Evolutionary conservation across 2,797 vertebrate species (phyloP).

Genomic region (Pyrocephalus nanus): DNA sequence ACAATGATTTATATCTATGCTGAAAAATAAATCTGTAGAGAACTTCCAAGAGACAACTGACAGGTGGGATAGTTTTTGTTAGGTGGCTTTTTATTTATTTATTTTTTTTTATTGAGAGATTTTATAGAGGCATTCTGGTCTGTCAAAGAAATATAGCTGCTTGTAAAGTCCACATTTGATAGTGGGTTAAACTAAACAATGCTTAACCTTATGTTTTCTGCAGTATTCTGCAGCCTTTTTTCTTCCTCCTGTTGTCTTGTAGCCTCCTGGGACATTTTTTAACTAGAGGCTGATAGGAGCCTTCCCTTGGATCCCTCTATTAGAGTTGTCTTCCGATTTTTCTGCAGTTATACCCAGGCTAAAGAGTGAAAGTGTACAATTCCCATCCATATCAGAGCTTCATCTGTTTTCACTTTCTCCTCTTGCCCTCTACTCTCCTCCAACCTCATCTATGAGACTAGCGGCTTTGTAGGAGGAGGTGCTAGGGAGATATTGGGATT

Average conservation of each 20-base stretch:
- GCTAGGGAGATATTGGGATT: not conserved
- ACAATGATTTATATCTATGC: slow-evolving; percentile 54
- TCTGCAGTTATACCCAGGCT: not conserved
- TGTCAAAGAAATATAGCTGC: slow-evolving; percentile 28
- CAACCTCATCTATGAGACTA: not conserved
- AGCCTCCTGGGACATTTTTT: not conserved
- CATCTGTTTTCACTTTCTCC: not conserved
- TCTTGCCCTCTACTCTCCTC: not conserved
- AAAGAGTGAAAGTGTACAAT: not conserved
- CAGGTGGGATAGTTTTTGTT: not conserved
- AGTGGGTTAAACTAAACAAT: slow-evolving; percentile 16
- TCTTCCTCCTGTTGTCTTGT: not conserved
- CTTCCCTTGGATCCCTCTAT: not conserved
- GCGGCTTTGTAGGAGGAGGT: not conserved
- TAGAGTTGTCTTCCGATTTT: not conserved
- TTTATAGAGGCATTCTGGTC: slow-evolving; percentile 36
- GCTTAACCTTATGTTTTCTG: slow-evolving; percentile 6
- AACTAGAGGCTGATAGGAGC: not conserved
- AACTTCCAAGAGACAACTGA: slow-evolving; percentile 33
- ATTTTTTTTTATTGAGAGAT: not conserved
- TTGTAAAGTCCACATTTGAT: slow-evolving; percentile 32
- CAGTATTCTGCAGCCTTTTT: not conserved
- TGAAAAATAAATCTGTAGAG: slow-evolving; percentile 56
- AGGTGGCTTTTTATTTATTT: too few relatives aligned
- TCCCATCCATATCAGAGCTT: not conserved